Percentiles rank a stretch among this genome's conserved stretches.
Conservation (phyloP, 2,888 invertebrate genomes). For the Barypeithes pellucidus region DNA sequence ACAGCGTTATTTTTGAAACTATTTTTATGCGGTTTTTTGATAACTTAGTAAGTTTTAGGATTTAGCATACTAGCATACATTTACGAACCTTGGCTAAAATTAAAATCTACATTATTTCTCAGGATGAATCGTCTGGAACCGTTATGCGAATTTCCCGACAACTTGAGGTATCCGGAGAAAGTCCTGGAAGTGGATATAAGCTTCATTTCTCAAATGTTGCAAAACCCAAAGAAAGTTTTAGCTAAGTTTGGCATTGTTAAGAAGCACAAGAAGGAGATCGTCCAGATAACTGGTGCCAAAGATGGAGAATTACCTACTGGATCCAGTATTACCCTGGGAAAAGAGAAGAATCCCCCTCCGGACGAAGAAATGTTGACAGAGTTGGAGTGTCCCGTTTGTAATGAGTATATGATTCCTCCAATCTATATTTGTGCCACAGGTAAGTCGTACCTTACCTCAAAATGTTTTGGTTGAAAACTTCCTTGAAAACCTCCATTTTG, state of each 20-base stretch:
- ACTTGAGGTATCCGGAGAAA: slow-evolving; percentile 44
- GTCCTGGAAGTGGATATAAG: slow-evolving; percentile 54
- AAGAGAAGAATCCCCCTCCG: slow-evolving; percentile 19
- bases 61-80: too few relatives aligned
- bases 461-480: too few relatives aligned
- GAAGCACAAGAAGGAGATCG: slow-evolving; percentile 57
- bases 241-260: slow-evolving; percentile 57
- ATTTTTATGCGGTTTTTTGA: too few relatives aligned
- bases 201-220: slow-evolving; percentile 53
- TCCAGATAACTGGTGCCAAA: slow-evolving; percentile 51
- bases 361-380: slow-evolving; percentile 58
- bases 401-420: slow-evolving; percentile 59
- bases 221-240: slow-evolving; percentile 36
- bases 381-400: slow-evolving; percentile 60
- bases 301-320: slow-evolving; percentile 25
- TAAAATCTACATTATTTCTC: not conserved
- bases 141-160: slow-evolving; percentile 43
- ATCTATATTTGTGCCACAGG: slow-evolving; percentile 59
- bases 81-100: too few relatives aligned
- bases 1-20: too few relatives aligned
- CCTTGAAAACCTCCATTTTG: too few relatives aligned
- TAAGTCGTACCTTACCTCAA: slow-evolving; percentile 43
- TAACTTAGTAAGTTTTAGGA: too few relatives aligned
- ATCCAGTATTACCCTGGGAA: not conserved
- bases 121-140: slow-evolving; percentile 55